Evolutionary conservation across 2,113 vertebrate species (phyloP).

Genomic region (Saccopteryx leptura): DNA sequence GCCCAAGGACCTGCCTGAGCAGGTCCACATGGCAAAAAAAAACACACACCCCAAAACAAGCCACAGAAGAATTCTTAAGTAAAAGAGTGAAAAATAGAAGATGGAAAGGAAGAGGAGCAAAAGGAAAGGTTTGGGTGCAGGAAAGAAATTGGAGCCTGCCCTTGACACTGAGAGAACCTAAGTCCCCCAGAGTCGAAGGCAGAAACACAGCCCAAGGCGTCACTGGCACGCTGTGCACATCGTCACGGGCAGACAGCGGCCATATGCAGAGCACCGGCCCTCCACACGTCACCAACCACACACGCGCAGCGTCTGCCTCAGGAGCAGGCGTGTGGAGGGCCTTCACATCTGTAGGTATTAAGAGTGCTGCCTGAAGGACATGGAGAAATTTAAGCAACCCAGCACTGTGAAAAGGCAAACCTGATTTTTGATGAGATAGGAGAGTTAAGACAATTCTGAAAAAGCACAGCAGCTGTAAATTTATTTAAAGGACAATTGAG

Average conservation of each 20-base stretch:
- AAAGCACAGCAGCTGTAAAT: neutral
- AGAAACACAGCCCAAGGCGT: accelerated
- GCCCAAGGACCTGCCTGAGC: neutral
- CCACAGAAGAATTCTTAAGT: neutral
- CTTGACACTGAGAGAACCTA: neutral
- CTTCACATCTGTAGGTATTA: accelerated
- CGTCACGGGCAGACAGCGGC: accelerated
- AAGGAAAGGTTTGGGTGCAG: neutral
- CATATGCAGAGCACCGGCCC: accelerated
- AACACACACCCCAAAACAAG: neutral
- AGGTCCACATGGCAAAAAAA: accelerated
- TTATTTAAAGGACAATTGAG: neutral
- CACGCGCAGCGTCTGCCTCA: accelerated
- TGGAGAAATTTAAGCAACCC: neutral
- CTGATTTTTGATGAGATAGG: neutral
- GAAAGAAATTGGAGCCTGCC: neutral
- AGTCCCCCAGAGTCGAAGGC: neutral
- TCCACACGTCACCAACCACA: accelerated
- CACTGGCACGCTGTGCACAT: accelerated
- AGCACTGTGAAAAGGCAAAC: neutral
- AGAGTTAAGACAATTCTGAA: neutral
- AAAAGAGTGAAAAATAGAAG: neutral
- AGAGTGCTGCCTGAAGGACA: neutral
- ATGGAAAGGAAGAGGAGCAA: neutral
- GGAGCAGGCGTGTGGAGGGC: accelerated